Base-by-base conservation (phyloP, 2,797 vertebrate species). In the Tapera naevia region DNA sequence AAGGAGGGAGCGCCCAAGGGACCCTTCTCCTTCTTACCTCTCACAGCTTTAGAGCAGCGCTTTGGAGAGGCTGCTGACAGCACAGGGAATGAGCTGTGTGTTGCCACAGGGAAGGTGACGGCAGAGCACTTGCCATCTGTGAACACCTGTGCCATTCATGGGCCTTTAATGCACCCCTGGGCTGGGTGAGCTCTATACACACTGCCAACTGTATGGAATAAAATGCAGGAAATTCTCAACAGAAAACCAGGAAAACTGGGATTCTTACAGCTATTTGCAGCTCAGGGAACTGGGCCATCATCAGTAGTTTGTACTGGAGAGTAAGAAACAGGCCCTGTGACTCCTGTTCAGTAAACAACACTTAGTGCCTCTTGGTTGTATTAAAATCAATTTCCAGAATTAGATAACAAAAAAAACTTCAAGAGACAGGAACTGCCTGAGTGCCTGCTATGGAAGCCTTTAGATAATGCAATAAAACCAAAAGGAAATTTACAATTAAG, bases 401-500 rank as follows among this genome's bases (percentile, higher is more conserved):
- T 74, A 91, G 48, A 48, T 79, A 75, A 86, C 53, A 82, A 66
- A 88, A 76, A 71, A 88, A 93, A 66, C 39, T 8, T 23, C 46
- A 48, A 48, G 18, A 90, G 21, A 37, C 60, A 76, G 88, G 91
- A 94, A 88, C 56, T 61, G 41, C 76, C 88, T 35, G 46, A 81
- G 17, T 24, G 35, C 51, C 18, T 13, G 46, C 54, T 53, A 56
- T 56, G 74, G 78, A 91, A 91, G 74, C 46, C 86, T 66, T 16
- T 86, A 75, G 80, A 70, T 81, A 95, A 93, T 6, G 21, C 8
- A 91, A 93, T 76, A 94, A 96, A 93, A 45, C 6, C 13, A 7
- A 88, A 78, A 89, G 88, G 80, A 94, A 95, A 93, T 76, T 51
- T 66, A 86, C 60, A 90, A 67, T 95, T 73, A 93, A 88, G 92